Evolutionary conservation across 2,113 vertebrate genomes (phyloP), one percentile per base, ranked within the genome.

Genomic region (Pterocles gutturalis): DNA sequence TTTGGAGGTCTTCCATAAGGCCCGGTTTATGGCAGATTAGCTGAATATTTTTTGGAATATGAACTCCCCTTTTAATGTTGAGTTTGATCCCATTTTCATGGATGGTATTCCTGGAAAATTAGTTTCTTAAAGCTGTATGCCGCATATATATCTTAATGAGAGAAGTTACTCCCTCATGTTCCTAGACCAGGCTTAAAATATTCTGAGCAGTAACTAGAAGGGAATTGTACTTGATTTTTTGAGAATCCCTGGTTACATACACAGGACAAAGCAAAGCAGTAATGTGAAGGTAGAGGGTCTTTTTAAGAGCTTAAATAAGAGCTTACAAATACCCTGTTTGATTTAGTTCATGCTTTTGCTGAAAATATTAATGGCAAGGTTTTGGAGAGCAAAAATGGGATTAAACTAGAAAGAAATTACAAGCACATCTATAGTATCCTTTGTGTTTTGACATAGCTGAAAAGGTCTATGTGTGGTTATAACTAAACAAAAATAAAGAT

Each of bases 81-180:
- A 82, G 48, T 69, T 91, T 82, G 61, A 76, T 82, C 34, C 57
- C 65, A 17, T 94, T 94, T 95, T 95, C 57, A 17, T 78, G 80
- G 77, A 53, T 2, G 1, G 19, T 94, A 60, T 95, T 95, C 77
- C 54, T 89, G 91, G 81, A 94, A 96, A 96, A 91, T 36, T 22
- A 46, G 51, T 91, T 85, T 94, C 61, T 93, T 89, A 89, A 97
- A 94, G 89, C 26, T 82, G 45, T 71, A 64, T 79, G 95, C 84
- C 29, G 20, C 7, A 13, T 67, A 10, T 36, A 8, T 45, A 41
- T 65, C 91, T 72, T 26, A 58, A 82, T 51, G 51, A 87, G 57
- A 82, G 18, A 7, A 38, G 34, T 55, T 84, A 45, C 29, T 94
- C 61, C 72, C 48, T 93, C 64, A 13, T 84, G 67, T 78, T 91